Evolutionary conservation across 2,888 invertebrate species (phyloP).

Genomic region (Cactoblastis cactorum): DNA sequence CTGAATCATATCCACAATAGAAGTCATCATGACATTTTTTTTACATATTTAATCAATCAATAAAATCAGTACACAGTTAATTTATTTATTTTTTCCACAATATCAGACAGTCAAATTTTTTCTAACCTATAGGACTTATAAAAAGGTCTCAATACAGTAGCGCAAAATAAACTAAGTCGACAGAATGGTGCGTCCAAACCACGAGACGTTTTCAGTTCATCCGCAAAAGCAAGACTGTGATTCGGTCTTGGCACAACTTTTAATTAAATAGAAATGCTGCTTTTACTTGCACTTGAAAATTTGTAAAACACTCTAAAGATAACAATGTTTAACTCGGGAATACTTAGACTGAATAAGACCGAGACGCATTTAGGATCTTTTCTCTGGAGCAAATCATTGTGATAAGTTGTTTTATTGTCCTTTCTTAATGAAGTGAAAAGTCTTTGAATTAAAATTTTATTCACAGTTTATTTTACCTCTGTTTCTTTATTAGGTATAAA

Average conservation of each 20-base stretch:
- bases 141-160: background rate
- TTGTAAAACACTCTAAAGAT: conserved; percentile 49
- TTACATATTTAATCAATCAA: no score
- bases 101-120: no score
- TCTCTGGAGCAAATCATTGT: conserved; percentile 9
- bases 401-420: conserved; percentile 2
- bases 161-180: background rate
- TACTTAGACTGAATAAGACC: conserved; percentile 7
- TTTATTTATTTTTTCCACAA: no score
- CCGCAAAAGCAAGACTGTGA: conserved; percentile 34
- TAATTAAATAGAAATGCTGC: conserved; percentile 54
- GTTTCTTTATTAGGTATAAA: no score
- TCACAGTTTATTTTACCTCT: no score
- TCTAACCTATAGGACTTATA: background rate
- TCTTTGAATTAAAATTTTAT: background rate
- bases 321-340: conserved; percentile 37
- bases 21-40: no score
- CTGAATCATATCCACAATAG: no score
- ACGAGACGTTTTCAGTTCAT: conserved; percentile 33
- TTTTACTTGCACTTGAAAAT: conserved; percentile 47
- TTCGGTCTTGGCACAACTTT: conserved; percentile 48
- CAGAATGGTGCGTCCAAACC: conserved; percentile 1
- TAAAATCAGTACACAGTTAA: no score
- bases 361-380: conserved; percentile 1
- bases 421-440: conserved; percentile 2